These are phyloP conservation scores for Halcyon leucocephala DNA, from an alignment of 2,797 vertebrate species.

Conservation along the genomic window DNA sequence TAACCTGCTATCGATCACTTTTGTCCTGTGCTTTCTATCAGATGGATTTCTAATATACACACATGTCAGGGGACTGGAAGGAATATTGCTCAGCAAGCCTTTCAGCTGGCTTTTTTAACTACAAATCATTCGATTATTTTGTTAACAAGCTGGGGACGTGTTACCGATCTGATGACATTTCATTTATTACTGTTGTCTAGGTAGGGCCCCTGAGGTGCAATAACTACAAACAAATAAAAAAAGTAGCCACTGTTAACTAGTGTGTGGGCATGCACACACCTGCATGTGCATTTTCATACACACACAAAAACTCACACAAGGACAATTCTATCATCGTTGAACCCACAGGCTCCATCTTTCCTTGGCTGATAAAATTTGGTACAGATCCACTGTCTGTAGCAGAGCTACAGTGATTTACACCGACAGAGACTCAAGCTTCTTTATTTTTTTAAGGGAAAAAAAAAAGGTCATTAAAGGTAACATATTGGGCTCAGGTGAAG, in stretches of 20 bases:
- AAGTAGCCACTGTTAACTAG: background rate
- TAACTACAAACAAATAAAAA: background rate
- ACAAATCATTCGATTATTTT: background rate
- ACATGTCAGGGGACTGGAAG: background rate
- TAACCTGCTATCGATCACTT: slow-evolving; percentile 42
- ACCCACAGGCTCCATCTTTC: background rate
- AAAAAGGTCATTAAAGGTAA: background rate
- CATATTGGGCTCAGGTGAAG: background rate
- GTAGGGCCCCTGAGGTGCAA: background rate
- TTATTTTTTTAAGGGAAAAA: background rate
- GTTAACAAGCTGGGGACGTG: background rate
- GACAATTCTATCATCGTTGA: background rate
- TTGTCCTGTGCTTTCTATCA: background rate
- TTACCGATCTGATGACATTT: background rate
- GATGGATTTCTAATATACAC: slow-evolving; percentile 13
- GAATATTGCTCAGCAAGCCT: background rate
- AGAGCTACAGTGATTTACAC: background rate
- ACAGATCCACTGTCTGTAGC: background rate
- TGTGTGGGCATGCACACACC: background rate
- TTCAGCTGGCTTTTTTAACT: slow-evolving; percentile 2
- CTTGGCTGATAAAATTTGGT: background rate
- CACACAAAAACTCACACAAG: background rate
- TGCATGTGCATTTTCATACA: background rate
- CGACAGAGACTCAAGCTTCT: background rate
- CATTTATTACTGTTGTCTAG: background rate